Evolutionary conservation across 2,113 vertebrate species (phyloP), one percentile per base, ranked within the genome.

Genomic region (Galeopterus variegatus): DNA sequence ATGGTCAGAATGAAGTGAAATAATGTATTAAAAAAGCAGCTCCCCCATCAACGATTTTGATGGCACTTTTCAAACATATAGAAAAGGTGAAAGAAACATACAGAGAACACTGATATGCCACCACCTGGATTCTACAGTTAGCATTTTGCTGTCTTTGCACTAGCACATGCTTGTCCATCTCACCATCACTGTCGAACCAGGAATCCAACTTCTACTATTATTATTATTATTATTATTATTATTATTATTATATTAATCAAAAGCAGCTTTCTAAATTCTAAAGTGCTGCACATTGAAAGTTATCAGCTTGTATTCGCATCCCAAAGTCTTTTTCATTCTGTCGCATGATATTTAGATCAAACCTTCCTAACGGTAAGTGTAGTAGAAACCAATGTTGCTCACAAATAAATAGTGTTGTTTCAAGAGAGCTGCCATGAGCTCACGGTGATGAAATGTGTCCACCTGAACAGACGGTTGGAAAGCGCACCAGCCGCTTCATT

Each of bases 31-130:
- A 4, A 15, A 81, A 28, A 80, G 72, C 3, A 15, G 11, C 26
- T 11, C 15, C 23, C 6, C 6, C 12, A 14, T 33, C n/a, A 13
- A 6, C 41, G 8, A 2, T 12, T 12, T 84, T n/a, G 9, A 9
- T 18, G n/a, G n/a, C 50, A 24, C 18, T n/a, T 69, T 84, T 70
- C 70, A 48, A n/a, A 14, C 18, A 8, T 0, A 1, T 11, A 26
- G 21, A 41, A 85, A 41, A 41, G 0, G 10, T 7, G 69, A 15
- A 33, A 19, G 33, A 33, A 31, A 33, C 41, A 1, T 19, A 1
- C 19, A 1, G 0, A 0, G 24, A 28, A 24, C 21, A 18, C 24
- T 3, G 73, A 33, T 5, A 6, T 26, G 6, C 65, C 3, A 4
- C n/a, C 8, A 1, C 21, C 58, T 18, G 4, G 65, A 17, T 58